Percentiles rank a stretch among this genome's conserved stretches.
phyloP scores from a whole-genome alignment of 2,797 vertebrate genomes.

The Picus viridis region DNA sequence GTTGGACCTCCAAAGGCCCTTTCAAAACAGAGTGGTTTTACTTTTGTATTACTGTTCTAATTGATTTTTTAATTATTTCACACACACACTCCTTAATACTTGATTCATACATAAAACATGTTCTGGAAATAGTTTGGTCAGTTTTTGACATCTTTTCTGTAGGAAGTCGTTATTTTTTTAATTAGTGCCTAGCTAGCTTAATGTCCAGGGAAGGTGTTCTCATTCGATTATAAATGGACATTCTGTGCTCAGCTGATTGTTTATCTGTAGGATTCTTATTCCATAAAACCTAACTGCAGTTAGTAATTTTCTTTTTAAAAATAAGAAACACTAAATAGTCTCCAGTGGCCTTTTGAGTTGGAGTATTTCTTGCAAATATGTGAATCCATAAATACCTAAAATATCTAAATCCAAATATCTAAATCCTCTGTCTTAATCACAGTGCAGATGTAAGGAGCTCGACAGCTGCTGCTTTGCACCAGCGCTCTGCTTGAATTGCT shows the following conservation, averaged over 20 bases:
- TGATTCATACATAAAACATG: neutral
- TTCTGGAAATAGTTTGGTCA: neutral
- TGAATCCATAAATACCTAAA: neutral
- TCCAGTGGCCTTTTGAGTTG: neutral
- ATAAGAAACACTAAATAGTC: neutral
- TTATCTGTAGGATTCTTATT: conserved; percentile 5
- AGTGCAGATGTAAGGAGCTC: neutral
- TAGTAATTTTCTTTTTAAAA: conserved; percentile 36
- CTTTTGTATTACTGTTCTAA: neutral
- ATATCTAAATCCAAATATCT: neutral
- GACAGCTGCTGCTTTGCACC: neutral
- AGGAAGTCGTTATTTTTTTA: neutral
- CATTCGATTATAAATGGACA: neutral
- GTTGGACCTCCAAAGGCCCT: neutral
- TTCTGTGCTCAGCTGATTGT: neutral
- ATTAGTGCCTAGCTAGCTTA: neutral
- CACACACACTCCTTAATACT: neutral
- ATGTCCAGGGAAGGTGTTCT: neutral
- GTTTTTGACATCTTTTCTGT: neutral
- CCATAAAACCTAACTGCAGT: conserved; percentile 12
- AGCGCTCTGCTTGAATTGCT: neutral
- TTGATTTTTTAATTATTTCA: neutral
- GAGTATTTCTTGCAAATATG: conserved; percentile 12
- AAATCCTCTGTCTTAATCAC: conserved; percentile 13
- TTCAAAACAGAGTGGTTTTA: neutral